Evolutionary conservation across 2,888 invertebrate genomes (phyloP), one percentile per base, ranked within the genome.

Genomic region (Megamerina dolium): DNA sequence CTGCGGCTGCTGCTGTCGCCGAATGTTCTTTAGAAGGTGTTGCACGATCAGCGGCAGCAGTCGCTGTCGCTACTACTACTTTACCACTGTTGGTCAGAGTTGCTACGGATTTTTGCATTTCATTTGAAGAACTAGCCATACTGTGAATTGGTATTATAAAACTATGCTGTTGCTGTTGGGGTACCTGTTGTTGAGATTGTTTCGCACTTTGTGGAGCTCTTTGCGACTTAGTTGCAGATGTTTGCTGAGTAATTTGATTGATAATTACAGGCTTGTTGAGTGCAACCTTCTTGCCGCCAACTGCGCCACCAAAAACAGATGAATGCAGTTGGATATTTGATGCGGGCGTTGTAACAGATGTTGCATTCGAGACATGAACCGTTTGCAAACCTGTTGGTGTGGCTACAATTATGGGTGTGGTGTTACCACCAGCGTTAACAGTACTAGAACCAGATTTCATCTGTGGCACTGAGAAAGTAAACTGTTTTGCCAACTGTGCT

Each of bases 301-400:
- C 46, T 21, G 53, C 51, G 13, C 51, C 51, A 5, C 45, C 49
- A 8, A 50, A 20, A 20, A 46, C 43, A 29, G 48, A 33, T 21
- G 47, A 43, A 35, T 53, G 52, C 20, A 50, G 38, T 21, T n/a
- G 27, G 16, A 16, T 18, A 19, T 18, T 32, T 43, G 32, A 34
- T 44, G 41, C 41, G 32, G 56, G 38, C 2, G 48, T n/a, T 5
- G 53, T 40, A 4, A 56, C 50, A 4, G 57, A 52, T 8, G 56
- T 55, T 12, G 60, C 61, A 18, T 63, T 54, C 4, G 70, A 63
- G 13, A 70, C 64, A 49, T 70, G 70, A 2, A 70, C 69, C 2
- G 70, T 68, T 53, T 71, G 71, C 5, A 70, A 47, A 17, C 69
- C 70, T 20, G 56, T 59, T 3, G 70, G 63, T 12, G 70, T 69